These are phyloP conservation scores for Umimayanthus chanpuru DNA, from an alignment of 92 coral and sea anemone genomes.

Conservation along the genomic window DNA sequence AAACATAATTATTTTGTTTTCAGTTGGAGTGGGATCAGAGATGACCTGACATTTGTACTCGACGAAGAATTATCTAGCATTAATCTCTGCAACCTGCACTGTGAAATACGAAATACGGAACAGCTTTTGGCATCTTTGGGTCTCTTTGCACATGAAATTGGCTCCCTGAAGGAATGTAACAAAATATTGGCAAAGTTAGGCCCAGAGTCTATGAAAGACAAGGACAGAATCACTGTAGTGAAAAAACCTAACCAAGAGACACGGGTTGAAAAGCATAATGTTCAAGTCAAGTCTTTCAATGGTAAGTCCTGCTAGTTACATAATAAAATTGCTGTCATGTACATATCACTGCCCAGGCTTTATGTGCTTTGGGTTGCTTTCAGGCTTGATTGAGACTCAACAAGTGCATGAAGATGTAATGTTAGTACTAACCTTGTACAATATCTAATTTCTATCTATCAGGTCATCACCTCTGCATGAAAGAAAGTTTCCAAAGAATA, in stretches of 20 bases:
- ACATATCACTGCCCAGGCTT: neutral
- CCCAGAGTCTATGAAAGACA: conserved; percentile 63
- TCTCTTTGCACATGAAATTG: conserved; percentile 56
- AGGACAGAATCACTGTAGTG: conserved; percentile 5
- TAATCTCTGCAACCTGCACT: conserved; percentile 57
- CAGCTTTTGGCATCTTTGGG: conserved; percentile 58
- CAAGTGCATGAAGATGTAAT: neutral
- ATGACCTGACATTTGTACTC: conserved; percentile 47
- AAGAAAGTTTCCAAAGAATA: neutral
- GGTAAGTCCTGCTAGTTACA: neutral
- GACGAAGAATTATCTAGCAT: conserved; percentile 52
- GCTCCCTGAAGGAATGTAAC: conserved; percentile 55
- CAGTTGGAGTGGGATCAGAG: conserved; percentile 56
- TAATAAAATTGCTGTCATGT: neutral
- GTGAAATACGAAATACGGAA: conserved; percentile 50
- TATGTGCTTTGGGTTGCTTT: neutral
- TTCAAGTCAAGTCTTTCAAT: conserved; percentile 36
- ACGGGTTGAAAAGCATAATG: conserved; percentile 26
- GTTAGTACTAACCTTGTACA: neutral
- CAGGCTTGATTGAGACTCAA: neutral
- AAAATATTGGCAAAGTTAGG: conserved; percentile 56
- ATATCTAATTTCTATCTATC: neutral
- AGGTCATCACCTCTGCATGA: neutral
- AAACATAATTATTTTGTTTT: neutral
- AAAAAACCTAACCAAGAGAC: conserved; percentile 26